Conservation (phyloP, 2,888 invertebrate genomes). For the Eristalis pertinax region DNA sequence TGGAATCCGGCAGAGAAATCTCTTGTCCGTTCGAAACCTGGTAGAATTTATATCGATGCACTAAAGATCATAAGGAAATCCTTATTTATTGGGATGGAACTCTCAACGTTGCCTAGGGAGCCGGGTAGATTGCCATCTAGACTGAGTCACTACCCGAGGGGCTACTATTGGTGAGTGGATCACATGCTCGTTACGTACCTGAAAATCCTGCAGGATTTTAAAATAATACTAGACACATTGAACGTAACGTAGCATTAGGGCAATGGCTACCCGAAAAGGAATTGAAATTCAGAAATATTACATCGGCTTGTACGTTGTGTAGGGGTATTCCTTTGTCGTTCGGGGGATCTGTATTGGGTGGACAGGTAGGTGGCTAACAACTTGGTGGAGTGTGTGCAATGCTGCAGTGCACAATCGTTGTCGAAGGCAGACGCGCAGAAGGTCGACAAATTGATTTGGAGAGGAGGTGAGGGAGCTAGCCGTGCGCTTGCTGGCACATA, state of each 20-base stretch:
- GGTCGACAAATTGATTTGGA: neutral
- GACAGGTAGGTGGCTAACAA: neutral
- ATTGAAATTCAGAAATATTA: constrained; percentile 67
- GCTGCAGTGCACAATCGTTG: neutral
- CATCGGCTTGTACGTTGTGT: constrained; percentile 39
- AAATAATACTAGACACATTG: constrained; percentile 60
- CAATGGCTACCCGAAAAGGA: constrained; percentile 54
- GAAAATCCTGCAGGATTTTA: constrained; percentile 67
- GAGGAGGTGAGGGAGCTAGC: too few relatives aligned
- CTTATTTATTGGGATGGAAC: constrained; percentile 65
- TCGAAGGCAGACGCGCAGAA: neutral
- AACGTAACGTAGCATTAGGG: constrained; percentile 60
- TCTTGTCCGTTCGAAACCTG: constrained; percentile 7
- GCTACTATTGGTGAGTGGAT: neutral
- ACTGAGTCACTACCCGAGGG: neutral
- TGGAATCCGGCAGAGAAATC: constrained; percentile 22
- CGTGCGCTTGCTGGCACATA: too few relatives aligned
- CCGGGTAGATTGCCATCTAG: neutral
- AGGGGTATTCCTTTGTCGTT: constrained; percentile 58
- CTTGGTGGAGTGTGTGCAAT: neutral
- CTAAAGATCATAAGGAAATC: constrained; percentile 67
- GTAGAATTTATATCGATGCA: constrained; percentile 53
- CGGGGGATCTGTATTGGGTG: constrained; percentile 13
- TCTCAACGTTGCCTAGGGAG: constrained; percentile 15
- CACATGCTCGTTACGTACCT: constrained; percentile 43